These are phyloP conservation scores for Sebastes taczanowskii DNA, from an alignment of 2,797 vertebrate species.

Conservation along the genomic window DNA sequence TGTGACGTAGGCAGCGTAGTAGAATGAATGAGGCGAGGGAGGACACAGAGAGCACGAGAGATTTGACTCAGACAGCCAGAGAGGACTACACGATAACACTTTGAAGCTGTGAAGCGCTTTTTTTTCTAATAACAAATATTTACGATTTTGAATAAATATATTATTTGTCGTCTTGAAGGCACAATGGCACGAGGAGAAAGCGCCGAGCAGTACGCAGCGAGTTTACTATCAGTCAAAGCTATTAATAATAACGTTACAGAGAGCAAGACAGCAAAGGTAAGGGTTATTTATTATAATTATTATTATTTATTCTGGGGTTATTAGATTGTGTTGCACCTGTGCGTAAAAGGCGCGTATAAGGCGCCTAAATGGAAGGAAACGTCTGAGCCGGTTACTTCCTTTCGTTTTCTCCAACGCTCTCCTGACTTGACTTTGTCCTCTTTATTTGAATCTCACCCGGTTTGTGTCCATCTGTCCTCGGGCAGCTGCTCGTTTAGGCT, in stretches of 20 bases:
- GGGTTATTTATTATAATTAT: not conserved
- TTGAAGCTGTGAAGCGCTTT: not conserved
- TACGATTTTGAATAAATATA: not conserved
- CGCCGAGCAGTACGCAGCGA: constrained; percentile 62
- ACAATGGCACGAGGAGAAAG: constrained; percentile 80
- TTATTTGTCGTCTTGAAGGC: not conserved
- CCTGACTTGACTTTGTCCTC: not conserved
- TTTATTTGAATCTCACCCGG: constrained; percentile 25
- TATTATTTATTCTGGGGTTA: too few relatives aligned
- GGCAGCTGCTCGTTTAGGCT: not conserved
- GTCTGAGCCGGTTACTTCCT: not conserved
- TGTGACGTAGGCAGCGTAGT: constrained; percentile 5
- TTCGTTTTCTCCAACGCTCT: not conserved
- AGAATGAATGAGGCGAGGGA: constrained; percentile 13
- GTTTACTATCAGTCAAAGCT: constrained; percentile 63
- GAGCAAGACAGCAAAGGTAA: constrained; percentile 65
- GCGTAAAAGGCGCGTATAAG: not conserved
- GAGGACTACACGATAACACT: not conserved
- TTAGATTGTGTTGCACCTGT: not conserved
- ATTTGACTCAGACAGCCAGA: not conserved
- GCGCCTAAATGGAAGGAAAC: constrained; percentile 1
- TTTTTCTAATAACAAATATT: not conserved
- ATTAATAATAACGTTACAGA: constrained; percentile 34
- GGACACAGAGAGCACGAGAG: not conserved
- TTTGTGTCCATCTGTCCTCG: not conserved